phyloP scores from a whole-genome alignment of 2,797 vertebrate genomes.

The Saguinus oedipus region DNA sequence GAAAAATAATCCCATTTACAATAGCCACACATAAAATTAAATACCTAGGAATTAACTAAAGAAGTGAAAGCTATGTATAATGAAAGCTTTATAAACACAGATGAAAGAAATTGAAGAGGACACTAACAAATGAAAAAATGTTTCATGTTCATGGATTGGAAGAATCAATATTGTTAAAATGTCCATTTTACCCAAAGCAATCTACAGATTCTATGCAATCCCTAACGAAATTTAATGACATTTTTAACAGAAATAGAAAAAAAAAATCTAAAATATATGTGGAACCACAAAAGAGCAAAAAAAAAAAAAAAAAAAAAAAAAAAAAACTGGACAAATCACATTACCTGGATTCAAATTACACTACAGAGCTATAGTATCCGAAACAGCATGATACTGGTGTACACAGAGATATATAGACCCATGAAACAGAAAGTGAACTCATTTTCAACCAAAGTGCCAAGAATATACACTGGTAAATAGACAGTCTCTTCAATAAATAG shows the following conservation, averaged over 20 bases:
- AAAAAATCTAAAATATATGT: neutral
- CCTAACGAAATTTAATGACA: neutral
- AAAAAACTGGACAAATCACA: neutral
- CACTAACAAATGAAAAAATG: neutral
- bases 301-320: neutral
- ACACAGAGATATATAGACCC: neutral
- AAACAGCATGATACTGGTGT: neutral
- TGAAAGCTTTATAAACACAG: neutral
- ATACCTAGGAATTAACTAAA: neutral
- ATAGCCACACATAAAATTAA: neutral
- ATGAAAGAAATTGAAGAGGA: neutral
- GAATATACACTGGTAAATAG: neutral
- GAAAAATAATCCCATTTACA: neutral
- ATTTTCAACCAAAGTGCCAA: neutral
- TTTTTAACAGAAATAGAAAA: neutral
- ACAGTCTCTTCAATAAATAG: neutral
- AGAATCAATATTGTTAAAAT: neutral
- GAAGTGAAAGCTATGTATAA: neutral
- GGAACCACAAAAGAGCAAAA: neutral
- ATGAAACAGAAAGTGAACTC: neutral
- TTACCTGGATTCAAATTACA: neutral
- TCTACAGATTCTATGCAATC: neutral
- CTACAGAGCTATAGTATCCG: neutral
- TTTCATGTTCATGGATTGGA: neutral
- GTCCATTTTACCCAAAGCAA: neutral